These are phyloP conservation scores for Xanthorhoe spadicearia DNA, from an alignment of 2,888 invertebrate species.

Conservation along the genomic window DNA sequence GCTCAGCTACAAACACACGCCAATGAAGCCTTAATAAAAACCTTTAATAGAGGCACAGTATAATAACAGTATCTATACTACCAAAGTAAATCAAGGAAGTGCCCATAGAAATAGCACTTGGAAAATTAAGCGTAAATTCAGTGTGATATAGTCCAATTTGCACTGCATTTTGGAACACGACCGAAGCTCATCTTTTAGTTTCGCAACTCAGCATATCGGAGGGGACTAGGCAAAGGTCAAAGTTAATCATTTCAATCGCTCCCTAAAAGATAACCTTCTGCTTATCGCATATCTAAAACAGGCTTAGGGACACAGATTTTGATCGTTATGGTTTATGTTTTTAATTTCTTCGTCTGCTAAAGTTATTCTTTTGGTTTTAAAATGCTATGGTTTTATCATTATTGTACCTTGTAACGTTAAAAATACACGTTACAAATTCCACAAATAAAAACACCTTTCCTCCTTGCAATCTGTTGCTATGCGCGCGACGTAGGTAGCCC, in stretches of 20 bases:
- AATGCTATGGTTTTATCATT: too few relatives aligned
- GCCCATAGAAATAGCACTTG: background rate
- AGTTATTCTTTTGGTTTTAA: too few relatives aligned
- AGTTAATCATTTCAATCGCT: slow-evolving; percentile 7
- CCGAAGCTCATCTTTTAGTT: background rate
- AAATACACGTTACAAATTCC: too few relatives aligned
- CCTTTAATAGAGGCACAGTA: slow-evolving; percentile 4
- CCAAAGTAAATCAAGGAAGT: background rate
- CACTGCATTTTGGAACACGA: slow-evolving; percentile 2
- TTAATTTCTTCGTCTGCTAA: too few relatives aligned
- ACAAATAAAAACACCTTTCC: too few relatives aligned
- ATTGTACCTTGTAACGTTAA: too few relatives aligned
- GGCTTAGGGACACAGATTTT: too few relatives aligned
- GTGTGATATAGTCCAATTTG: background rate
- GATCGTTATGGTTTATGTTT: too few relatives aligned
- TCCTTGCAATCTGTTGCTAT: too few relatives aligned
- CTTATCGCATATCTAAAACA: background rate
- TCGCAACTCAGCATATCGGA: slow-evolving; percentile 1
- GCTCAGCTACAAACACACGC: background rate
- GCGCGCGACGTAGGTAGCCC: too few relatives aligned
- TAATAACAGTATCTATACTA: background rate
- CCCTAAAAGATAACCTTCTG: slow-evolving; percentile 3
- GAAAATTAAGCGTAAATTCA: background rate
- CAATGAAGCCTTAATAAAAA: slow-evolving; percentile 11
- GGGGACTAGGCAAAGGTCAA: slow-evolving; percentile 4